Base-by-base conservation (phyloP, 2,113 vertebrate species). In the Paralichthys olivaceus region DNA sequence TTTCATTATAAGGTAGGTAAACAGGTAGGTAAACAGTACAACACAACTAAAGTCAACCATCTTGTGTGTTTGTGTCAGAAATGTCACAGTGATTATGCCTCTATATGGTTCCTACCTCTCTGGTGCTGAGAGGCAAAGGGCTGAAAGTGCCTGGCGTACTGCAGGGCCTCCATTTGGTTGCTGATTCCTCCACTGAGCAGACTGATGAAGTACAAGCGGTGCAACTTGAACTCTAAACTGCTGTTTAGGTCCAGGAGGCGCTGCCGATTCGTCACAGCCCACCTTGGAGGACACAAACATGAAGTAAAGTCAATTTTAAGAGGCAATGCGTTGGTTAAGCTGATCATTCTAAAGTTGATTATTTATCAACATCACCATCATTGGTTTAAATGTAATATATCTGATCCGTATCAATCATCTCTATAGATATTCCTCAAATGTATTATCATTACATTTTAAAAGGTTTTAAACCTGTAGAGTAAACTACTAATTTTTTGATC, bases 191-290 rank as follows among this genome's bases (percentile, higher is more conserved):
- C 95, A 1, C 94, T 93, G 54, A 97, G 94, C 74, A 97, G 93
- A 57, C 94, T 94, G 87, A 97, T 97, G 83, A 97, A 97, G 88
- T 97, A 94, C 72, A 97, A 90, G 29, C 96, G 94, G 84, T 97
- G 96, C 73, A 97, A 87, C 89, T 96, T 96, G 91, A 97, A 97
- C 83, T 97, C 96, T 91, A 97, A 89, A 58, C 94, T 96, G 87
- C 96, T 97, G 92, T 96, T 96, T 77, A 97, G 92, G 81, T 97
- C 95, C 69, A 96, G 84, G 32, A 97, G 94, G 55, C 94, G 94
- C 90, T 97, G 96, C 45, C 96, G 92, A 83, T 97, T 96, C 15
- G 94, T 94, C 72, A 95, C 87, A 0, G 96, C 96, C 96, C 96
- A 97, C 53, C 96, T 97, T 75, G 51, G 25, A 62, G 57, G 2